Base-by-base conservation (phyloP, 2,888 invertebrate genomes). In the Drosophila neotestacea region DNA sequence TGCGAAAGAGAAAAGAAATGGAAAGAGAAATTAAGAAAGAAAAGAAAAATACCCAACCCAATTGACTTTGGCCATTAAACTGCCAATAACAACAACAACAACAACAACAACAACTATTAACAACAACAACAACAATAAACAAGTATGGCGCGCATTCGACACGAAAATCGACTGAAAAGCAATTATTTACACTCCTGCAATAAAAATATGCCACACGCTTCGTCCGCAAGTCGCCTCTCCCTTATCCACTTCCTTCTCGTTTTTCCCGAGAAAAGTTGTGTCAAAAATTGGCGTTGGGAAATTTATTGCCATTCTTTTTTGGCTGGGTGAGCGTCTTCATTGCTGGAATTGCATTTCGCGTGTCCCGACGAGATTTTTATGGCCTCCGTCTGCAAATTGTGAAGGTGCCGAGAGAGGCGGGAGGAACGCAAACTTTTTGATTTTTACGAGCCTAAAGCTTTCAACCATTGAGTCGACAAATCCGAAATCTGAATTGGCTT, bases 111-210 rank as follows among this genome's bases (percentile, higher is more conserved):
- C 36, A 58, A 41, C 32, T 51, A 67, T 58, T 66, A 60, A 58
- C 50, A 64, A 60, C n/a, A 60, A 42, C 39, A 69, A 62, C 39
- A 22, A 67, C 42, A 55, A 70, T 52, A 55, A 60, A 62, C 22
- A 70, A 70, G 62, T 52, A 70, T 63, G 76, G 68, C 41, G 61
- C 51, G 44, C 68, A 77, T 77, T 88, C 80, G 56, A 72, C 79
- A 81, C 79, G 84, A 88, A 84, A 85, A 77, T 84, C 81, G 73
- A 87, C 76, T 84, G 75, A 78, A 88, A 89, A 88, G 80, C 85
- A 89, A 86, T 86, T 86, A 89, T 89, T 85, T 89, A 85, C 86
- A 86, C 78, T 82, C 73, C 36, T 68, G 76, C 82, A 87, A 85
- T 86, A 89, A 85, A 87, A 88, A 72, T 82, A 75, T 77, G 83